Conservation (phyloP, 2,113 vertebrate species). For the Rafetus swinhoei region DNA sequence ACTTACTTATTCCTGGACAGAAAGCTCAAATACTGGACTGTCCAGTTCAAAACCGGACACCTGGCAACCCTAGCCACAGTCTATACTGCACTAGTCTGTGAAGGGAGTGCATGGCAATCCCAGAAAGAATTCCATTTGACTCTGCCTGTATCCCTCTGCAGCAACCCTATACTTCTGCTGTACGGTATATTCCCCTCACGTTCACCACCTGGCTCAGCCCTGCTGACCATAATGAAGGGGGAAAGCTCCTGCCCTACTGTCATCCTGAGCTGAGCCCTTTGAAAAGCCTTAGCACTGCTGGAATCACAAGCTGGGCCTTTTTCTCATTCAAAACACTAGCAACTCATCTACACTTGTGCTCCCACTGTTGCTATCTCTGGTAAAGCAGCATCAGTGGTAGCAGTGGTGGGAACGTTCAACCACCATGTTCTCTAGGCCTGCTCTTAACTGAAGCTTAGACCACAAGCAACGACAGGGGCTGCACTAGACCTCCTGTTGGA, state of each 20-base stretch:
- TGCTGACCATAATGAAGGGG: not conserved
- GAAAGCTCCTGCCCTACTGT: not conserved
- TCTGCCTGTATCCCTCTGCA: not conserved
- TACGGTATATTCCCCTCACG: fast-evolving
- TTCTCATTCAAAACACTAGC: not conserved
- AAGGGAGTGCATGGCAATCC: not conserved
- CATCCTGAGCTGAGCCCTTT: not conserved
- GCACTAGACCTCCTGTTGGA: not conserved
- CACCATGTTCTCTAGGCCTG: not conserved
- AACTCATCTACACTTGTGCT: not conserved
- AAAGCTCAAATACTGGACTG: no score
- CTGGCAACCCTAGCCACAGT: not conserved
- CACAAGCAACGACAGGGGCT: not conserved
- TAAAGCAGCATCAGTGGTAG: not conserved
- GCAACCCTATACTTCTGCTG: not conserved
- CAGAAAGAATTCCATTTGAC: not conserved
- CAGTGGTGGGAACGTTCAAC: not conserved
- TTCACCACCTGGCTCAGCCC: fast-evolving
- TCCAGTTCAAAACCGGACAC: no score
- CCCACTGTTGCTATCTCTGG: not conserved
- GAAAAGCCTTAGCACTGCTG: not conserved
- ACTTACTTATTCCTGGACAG: no score
- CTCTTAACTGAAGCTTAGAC: not conserved
- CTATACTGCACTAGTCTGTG: not conserved
- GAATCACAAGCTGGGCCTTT: not conserved